Conservation (phyloP, 2,797 vertebrate genomes). For the Sternotherus odoratus region DNA sequence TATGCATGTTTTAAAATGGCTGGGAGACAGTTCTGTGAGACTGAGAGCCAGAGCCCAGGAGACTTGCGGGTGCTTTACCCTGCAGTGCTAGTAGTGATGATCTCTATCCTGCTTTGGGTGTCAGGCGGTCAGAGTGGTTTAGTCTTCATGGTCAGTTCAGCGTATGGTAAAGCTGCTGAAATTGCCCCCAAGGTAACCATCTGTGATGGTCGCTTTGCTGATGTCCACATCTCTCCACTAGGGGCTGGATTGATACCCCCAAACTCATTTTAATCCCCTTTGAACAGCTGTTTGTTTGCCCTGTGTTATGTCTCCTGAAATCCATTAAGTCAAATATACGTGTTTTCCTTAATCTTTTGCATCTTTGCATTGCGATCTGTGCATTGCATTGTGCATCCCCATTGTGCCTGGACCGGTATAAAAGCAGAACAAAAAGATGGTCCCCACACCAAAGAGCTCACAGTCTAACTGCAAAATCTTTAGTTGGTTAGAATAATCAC, state of each 20-base stretch:
- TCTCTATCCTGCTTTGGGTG: background rate
- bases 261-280: background rate
- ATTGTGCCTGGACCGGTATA: background rate
- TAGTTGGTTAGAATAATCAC: background rate
- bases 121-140: background rate
- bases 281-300: accelerated
- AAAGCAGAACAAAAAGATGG: background rate
- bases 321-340: background rate
- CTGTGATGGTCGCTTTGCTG: background rate
- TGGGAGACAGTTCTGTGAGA: background rate
- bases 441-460: conserved; percentile 2
- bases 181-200: background rate
- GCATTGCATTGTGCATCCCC: no score
- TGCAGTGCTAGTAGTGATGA: background rate
- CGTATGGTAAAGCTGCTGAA: background rate
- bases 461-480: background rate
- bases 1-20: accelerated
- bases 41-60: background rate
- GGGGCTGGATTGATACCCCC: accelerated
- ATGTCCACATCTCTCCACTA: accelerated
- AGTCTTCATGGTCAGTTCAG: background rate
- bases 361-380: no score
- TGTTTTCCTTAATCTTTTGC: background rate
- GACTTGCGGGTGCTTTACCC: background rate
- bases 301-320: accelerated